phyloP scores from a whole-genome alignment of 2,797 vertebrate species.

The Ctenochaetus hawaiiensis region DNA sequence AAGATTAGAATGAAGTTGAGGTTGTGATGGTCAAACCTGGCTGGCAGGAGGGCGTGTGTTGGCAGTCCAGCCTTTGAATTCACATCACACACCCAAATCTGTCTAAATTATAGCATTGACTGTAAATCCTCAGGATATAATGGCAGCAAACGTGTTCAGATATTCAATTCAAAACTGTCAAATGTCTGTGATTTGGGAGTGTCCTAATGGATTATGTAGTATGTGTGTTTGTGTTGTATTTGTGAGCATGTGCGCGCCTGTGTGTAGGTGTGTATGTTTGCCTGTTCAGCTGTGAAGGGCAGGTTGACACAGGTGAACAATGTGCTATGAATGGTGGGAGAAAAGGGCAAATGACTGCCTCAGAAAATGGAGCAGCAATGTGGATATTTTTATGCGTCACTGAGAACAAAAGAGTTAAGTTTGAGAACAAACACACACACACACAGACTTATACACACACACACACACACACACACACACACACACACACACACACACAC shows the following conservation, averaged over 20 bases:
- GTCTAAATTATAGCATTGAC: not conserved
- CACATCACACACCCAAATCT: not conserved
- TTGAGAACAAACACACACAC: not conserved
- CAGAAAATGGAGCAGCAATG: constrained; percentile 8
- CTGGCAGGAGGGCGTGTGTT: not conserved
- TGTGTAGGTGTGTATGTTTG: constrained; percentile 35
- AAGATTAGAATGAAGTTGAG: not conserved
- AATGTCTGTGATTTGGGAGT: not conserved
- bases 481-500: not conserved
- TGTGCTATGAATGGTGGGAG: constrained; percentile 4
- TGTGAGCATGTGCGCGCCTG: not conserved
- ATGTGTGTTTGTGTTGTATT: constrained; percentile 18
- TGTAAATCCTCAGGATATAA: constrained; percentile 5
- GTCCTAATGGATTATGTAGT: not conserved
- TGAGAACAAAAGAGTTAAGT: constrained; percentile 36
- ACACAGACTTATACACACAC: not conserved
- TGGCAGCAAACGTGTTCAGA: constrained; percentile 18
- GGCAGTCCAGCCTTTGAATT: not conserved
- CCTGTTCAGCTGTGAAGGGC: constrained; percentile 15
- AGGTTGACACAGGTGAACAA: constrained; percentile 60
- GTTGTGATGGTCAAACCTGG: not conserved
- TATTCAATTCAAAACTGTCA: constrained; percentile 1
- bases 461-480: not conserved
- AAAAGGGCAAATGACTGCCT: constrained; percentile 22
- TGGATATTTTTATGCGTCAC: not conserved